Evolutionary conservation across 1,140 invertebrate species (phyloP).

Genomic region (Samia ricini): DNA sequence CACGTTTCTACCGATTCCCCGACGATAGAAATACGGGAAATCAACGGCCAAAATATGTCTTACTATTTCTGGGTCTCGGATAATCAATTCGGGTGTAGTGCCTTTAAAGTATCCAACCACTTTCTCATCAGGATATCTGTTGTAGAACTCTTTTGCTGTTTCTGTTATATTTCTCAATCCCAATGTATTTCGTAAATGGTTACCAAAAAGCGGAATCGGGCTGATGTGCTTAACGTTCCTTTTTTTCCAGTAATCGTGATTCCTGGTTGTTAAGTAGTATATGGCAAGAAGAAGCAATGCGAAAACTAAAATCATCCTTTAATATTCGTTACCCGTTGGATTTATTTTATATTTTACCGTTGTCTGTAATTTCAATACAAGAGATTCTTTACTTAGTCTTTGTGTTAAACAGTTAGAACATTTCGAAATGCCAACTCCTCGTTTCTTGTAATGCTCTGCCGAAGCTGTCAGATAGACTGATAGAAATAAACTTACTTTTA

Average conservation of each 20-base stretch:
- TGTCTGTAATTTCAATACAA: too few relatives aligned
- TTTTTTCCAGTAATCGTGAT: slow-evolving; percentile 48
- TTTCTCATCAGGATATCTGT: slow-evolving; percentile 51
- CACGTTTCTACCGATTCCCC: slow-evolving; percentile 56
- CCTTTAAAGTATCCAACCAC: slow-evolving; percentile 53
- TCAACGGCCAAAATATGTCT: slow-evolving; percentile 77
- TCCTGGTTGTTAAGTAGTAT: too few relatives aligned
- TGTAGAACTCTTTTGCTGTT: slow-evolving; percentile 45
- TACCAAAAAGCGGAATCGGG: slow-evolving; percentile 48
- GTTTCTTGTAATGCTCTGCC: too few relatives aligned
- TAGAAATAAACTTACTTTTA: too few relatives aligned
- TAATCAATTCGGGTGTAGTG: slow-evolving; percentile 39
- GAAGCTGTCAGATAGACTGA: too few relatives aligned
- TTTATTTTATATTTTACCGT: too few relatives aligned
- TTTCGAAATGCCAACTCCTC: too few relatives aligned
- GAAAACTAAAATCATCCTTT: too few relatives aligned
- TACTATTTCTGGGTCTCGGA: slow-evolving; percentile 70
- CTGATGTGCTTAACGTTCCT: slow-evolving; percentile 45
- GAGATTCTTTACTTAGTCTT: too few relatives aligned
- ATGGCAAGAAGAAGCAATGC: too few relatives aligned
- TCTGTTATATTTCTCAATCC: slow-evolving; percentile 45
- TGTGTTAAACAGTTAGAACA: too few relatives aligned
- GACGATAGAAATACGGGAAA: slow-evolving; percentile 78
- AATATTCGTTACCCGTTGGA: too few relatives aligned
- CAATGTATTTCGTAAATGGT: slow-evolving; percentile 42